Base-by-base conservation (phyloP, 2,113 vertebrate genomes). In the Athene noctua region DNA sequence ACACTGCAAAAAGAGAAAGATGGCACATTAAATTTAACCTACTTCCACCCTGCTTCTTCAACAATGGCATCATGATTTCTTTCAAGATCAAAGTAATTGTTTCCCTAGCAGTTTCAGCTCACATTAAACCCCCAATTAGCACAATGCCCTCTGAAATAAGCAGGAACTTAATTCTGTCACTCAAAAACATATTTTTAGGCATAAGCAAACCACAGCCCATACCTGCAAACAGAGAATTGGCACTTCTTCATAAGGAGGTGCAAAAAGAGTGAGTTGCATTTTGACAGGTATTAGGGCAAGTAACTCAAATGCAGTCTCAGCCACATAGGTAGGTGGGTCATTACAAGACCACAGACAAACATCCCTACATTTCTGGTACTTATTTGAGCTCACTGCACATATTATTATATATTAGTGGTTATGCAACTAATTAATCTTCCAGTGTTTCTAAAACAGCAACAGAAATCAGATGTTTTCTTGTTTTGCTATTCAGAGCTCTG, bases 401-500 rank as follows among this genome's bases (percentile, higher is more conserved):
- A 71, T 74, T 86, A 90, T 73, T 91, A 84, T 34, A 15, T 42
- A 55, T 81, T 84, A 91, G n/a, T 47, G 26, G 26, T 87, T 86
- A 94, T 40, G 83, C 88, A 88, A 85, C 46, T 65, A 61, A 94
- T 80, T 84, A 82, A 59, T 22, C 51, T 73, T 57, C 40, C 10
- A 61, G 36, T 42, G 72, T 90, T 96, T 95, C 89, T 87, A 80
- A 88, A 95, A 70, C 73, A 89, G 51, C 74, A 96, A n/a, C 36
- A 77, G 51, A 58, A 55, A 89, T 25, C 93, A 94, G 86, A 93
- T 80, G 75, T 80, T 96, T 94, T 92, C 61, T 96, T 95, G 54
- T 59, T 95, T 91, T 89, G 27, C 29, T 86, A 2, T 65, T 57
- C 65, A 93, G 87, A 91, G 67, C 74, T 80, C 65, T 38, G 38